Base-by-base conservation (phyloP, 2,113 vertebrate genomes). In the Phrynocephalus versicolor region DNA sequence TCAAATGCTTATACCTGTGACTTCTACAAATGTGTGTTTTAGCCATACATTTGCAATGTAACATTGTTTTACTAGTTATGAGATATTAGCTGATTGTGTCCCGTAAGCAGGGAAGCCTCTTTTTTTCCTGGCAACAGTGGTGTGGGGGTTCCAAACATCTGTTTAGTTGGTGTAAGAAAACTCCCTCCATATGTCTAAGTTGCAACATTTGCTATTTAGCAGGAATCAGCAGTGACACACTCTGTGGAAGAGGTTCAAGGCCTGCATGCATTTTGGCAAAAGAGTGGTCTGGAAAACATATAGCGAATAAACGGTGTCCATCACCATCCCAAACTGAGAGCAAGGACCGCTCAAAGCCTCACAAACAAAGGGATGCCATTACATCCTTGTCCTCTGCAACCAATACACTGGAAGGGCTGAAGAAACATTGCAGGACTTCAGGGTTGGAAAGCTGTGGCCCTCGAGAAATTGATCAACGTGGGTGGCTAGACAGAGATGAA, bases 151-250 rank as follows among this genome's bases (percentile, higher is more conserved):
- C 57, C 84, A 79, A 83, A 78, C 77, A 83, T 85, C 70, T 87
- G 60, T 80, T 92, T 84, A 57, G 37, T 85, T 58, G 45, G 76
- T 84, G 62, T 82, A 85, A 70, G 82, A 81, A 35, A 86, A 83
- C 30, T 81, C 67, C 62, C n/a, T 69, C n/a, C 73, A 39, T 71
- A 77, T 45, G 69, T 92, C 65, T 93, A 87, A 93, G 91, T 90
- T 90, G 62, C 82, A 89, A 67, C 64, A 82, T 86, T 89, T 94
- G 82, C 89, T 93, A 37, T 92, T 91, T 21, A 80, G 75, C 89
- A 94, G 93, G 85, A 92, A 86, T 88, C 78, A 87, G 81, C 89
- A 88, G 86, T 83, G 90, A 90, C 89, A 92, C 70, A 81, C 89
- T 88, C 77, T 89, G 85, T 65, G 87, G 90, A 92, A 90, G 89